These are phyloP conservation scores for Tipula helvola DNA, from an alignment of 2,888 invertebrate genomes.

Conservation along the genomic window DNA sequence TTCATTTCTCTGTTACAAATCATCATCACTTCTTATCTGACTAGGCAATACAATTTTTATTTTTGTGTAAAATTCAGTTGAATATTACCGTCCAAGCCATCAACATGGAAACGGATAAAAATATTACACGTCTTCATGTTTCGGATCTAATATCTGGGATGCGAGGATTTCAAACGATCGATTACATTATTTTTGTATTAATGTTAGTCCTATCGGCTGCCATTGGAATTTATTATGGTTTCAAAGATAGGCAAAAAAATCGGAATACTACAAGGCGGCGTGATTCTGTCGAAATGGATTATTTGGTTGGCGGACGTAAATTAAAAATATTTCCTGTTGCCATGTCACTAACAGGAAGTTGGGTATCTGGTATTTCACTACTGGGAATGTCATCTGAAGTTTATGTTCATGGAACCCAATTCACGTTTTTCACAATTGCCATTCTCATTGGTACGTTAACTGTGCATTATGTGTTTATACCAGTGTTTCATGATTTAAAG, in stretches of 20 bases:
- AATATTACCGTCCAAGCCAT: no score
- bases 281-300: neutral
- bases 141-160: neutral
- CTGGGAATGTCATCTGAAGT: conserved; percentile 61
- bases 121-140: neutral
- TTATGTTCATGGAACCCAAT: conserved; percentile 65
- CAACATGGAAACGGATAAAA: no score
- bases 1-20: no score
- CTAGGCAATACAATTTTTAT: no score
- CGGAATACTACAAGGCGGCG: neutral
- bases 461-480: conserved; percentile 48
- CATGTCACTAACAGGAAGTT: neutral
- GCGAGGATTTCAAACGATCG: neutral
- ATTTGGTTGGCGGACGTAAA: neutral
- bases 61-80: no score
- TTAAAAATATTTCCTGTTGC: neutral
- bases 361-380: conserved; percentile 49
- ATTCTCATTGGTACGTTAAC: conserved; percentile 13
- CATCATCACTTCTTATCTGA: no score
- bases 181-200: neutral
- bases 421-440: conserved; percentile 42
- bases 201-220: neutral
- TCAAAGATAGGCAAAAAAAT: neutral
- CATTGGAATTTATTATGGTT: neutral
- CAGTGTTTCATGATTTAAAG: conserved; percentile 55